Evolutionary conservation across 2,113 vertebrate genomes (phyloP), one percentile per base, ranked within the genome.

Genomic region (Saguinus midas): DNA sequence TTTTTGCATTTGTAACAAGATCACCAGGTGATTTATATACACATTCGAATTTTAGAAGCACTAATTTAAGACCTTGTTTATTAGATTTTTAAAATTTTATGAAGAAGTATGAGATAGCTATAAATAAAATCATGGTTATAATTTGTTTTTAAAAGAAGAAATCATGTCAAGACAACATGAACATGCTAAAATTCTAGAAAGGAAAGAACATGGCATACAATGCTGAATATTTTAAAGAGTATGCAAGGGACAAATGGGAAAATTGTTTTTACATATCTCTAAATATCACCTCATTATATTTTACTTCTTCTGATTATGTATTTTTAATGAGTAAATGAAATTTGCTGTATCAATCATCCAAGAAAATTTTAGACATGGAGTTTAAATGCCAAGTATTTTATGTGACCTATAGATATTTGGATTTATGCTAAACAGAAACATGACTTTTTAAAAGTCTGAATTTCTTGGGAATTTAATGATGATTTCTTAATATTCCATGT

Each of bases 201-300:
- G 52, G 78, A 96, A 90, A 93, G 2, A 93, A 27, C 5, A 21
- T 55, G 66, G 40, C 73, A 48, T 25, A 2, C 92, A 0, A 0
- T 84, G 91, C 88, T 87, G 12, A 90, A 79, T 79, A 35, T 57
- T 93, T 94, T 96, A 87, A 87, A 97, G 1, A 88, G 35, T 29
- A 8, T 88, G 20, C 68, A 97, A 86, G 35, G 52, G 58, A 96
- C 95, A 84, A 94, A 90, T 96, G 61, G 27, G 50, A 95, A 97
- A 96, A 96, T 96, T 85, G 7, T 86, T 97, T 97, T 87, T 79
- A 97, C 55, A 2, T 43, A 88, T 95, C 91, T 96, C 75, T 98
- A 90, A 97, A 98, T 76, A 76, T 97, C 50, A 96, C 32, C 32
- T 97, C 89, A 84, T 94, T 96, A 58, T 25, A 78, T 79, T 95